Base-by-base conservation (phyloP, 2,797 vertebrate species). In the Hyperoplus lanceolatus region DNA sequence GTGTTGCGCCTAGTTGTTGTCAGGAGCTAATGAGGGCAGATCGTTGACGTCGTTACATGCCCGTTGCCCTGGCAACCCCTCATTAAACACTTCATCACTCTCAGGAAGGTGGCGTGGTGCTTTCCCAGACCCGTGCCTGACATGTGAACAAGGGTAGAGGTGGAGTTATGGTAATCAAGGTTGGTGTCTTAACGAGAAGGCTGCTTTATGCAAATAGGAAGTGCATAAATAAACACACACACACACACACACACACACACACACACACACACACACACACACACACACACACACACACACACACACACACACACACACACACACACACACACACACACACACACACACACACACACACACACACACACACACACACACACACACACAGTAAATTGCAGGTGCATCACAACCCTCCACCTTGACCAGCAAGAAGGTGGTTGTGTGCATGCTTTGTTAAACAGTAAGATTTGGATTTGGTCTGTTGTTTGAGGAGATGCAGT, bases 401-500 rank as follows among this genome's bases (percentile, higher is more conserved):
- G 53, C 51, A 46, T 43, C 9, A 48, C 11, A 67, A 14, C 36
- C 14, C 48, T 50, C 43, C 21, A 10, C 57, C 36, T 48, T 36
- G 5, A 39, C 39, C 38, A 54, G 1, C 64, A 73, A 38, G 64
- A 36, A n/a, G 36, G 59, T 46, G 71, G 14, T 43, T 38, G 70
- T 56, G 12, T 71, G 81, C 81, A 14, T 71, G 80, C 81, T 85
- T 83, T 57, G 68, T 82, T 55, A 14, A 83, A 57, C 84, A 68
- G 83, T 65, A 13, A 84, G 74, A 91, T 61, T 18, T 89, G 86
- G 84, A 75, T 90, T 89, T 91, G 89, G 82, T 88, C 70, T 79
- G 86, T 84, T 87, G 85, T 88, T 91, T 88, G 84, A 89, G 82
- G 84, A 89, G 91, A 91, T 90, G 87, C 89, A 88, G 88, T 39